Evolutionary conservation across 2,797 vertebrate genomes (phyloP), one percentile per base, ranked within the genome.

Genomic region (Cossypha polioptera): DNA sequence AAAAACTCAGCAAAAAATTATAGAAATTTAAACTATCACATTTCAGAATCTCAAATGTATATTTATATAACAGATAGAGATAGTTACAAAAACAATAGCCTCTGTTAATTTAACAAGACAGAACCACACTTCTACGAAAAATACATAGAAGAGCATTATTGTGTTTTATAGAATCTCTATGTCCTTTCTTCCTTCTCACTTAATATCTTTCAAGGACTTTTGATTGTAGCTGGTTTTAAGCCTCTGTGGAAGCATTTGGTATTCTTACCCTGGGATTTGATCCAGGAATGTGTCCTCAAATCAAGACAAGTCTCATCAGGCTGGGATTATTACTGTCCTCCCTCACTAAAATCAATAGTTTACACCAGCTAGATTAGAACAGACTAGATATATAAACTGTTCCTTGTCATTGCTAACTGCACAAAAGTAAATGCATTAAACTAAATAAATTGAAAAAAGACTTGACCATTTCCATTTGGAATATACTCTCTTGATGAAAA

Each of bases 251-350:
- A 92, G 6, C 24, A 51, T 72, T 89, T 80, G 45, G 74, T 57
- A 79, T 76, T 82, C 45, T 90, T 80, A 65, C 29, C 35, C 66
- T 83, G 75, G 55, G 50, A 89, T 57, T 68, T 89, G 72, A 83
- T 82, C 25, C 50, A 93, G 67, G 96, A 97, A 90, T 36, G 36
- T 93, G 80, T 83, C 50, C 65, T 53, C 38, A 87, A 91, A 84
- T 97, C 90, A 96, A 73, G 62, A 78, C 10, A 81, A 42, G n/a
- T 94, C 33, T 96, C 48, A 73, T 84, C 59, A 95, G 59, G 90
- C 75, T 76, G 83, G 67, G 28, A 80, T 31, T 69, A 43, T 40
- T 91, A 16, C 48, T 86, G 43, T 67, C 85, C 40, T 90, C 36
- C 16, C 45, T 68, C 47, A 33, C 38, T 54, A 72, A 57, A 94